phyloP scores from a whole-genome alignment of 2,888 invertebrate genomes.

The Meloe dianella region DNA sequence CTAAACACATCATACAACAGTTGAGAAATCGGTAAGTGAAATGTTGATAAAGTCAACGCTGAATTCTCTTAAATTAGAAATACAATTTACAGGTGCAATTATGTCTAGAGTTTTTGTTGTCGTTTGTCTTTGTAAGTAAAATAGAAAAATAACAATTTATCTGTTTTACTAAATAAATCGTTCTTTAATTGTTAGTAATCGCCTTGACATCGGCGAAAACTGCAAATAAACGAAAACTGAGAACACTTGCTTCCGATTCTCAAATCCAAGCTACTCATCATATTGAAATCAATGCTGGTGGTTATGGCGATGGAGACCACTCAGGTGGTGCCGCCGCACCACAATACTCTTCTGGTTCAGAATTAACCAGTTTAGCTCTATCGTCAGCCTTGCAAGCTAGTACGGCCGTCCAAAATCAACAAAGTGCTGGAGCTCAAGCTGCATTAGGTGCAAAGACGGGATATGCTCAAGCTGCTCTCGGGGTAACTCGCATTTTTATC shows the following conservation, averaged over 20 bases:
- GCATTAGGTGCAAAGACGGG: conserved; percentile 77
- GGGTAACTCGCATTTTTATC: conserved; percentile 35
- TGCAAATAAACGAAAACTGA: conserved; percentile 4
- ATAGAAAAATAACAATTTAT: neutral
- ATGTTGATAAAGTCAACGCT: neutral
- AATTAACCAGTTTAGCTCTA: conserved; percentile 70
- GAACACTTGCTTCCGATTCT: neutral
- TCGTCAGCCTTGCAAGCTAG: conserved; percentile 76
- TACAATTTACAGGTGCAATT: neutral
- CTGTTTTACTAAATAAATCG: neutral
- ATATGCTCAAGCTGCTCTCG: conserved; percentile 71
- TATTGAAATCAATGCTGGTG: conserved; percentile 14
- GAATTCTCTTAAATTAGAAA: neutral
- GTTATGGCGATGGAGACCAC: conserved; percentile 13
- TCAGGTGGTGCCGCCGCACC: neutral
- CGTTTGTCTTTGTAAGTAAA: conserved; percentile 22
- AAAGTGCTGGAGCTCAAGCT: conserved; percentile 74
- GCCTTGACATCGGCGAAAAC: conserved; percentile 2
- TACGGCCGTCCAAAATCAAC: conserved; percentile 70
- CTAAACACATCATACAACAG: neutral
- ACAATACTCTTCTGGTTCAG: conserved; percentile 67
- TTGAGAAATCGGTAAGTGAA: neutral
- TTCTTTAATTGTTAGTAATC: neutral
- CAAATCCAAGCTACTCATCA: conserved; percentile 2
- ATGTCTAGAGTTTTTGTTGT: conserved; percentile 23